phyloP scores from a whole-genome alignment of 2,113 vertebrate species.

The Isurus oxyrinchus region DNA sequence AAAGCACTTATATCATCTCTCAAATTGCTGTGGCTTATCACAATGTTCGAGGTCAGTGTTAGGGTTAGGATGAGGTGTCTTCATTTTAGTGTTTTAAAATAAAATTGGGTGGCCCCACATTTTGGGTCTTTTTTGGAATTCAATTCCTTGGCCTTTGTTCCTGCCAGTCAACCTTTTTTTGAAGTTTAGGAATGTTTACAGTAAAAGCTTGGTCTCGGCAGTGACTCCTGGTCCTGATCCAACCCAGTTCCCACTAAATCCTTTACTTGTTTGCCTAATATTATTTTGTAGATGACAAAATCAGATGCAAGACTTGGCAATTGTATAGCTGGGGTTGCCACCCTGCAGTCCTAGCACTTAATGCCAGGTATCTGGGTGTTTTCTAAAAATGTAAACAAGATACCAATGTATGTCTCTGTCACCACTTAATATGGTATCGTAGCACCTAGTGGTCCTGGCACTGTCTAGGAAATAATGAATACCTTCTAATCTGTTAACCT shows the following conservation, averaged over 20 bases:
- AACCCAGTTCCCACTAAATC: background rate
- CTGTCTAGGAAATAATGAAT: background rate
- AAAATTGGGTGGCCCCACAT: background rate
- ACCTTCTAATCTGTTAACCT: background rate
- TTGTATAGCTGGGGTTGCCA: background rate
- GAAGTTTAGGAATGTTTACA: background rate
- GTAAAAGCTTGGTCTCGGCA: background rate
- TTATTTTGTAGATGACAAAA: background rate
- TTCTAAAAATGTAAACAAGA: background rate
- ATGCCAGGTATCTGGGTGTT: background rate
- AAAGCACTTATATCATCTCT: slow-evolving; percentile 97
- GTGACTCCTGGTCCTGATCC: background rate
- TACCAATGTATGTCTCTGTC: background rate
- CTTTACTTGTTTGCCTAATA: background rate
- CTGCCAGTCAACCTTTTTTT: background rate
- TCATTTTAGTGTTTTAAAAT: background rate
- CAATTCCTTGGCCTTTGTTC: background rate
- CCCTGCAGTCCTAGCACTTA: too few species aligned
- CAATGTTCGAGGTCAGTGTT: slow-evolving; percentile 83
- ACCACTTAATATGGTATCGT: background rate
- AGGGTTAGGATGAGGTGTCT: background rate
- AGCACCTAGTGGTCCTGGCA: background rate
- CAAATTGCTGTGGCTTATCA: slow-evolving; percentile 98
- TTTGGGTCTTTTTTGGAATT: background rate
- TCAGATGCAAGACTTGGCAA: background rate